Evolutionary conservation across 2,797 vertebrate species (phyloP).

Genomic region (Chromis chromis): DNA sequence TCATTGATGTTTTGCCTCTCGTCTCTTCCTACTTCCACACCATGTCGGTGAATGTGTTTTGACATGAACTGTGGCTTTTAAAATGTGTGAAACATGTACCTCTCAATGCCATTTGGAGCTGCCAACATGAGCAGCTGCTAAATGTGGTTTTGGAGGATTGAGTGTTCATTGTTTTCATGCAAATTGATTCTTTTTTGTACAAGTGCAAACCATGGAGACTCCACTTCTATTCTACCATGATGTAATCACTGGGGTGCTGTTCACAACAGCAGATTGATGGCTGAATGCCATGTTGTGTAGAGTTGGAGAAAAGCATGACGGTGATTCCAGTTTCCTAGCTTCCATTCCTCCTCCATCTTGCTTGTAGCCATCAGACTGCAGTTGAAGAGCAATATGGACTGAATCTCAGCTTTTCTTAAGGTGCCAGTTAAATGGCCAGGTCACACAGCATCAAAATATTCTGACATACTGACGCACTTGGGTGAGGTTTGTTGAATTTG

Average conservation of each 20-base stretch:
- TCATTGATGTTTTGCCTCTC: not conserved
- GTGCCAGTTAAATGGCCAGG: not conserved
- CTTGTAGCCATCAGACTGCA: not conserved
- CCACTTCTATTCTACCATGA: not conserved
- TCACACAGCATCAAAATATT: conserved; percentile 4
- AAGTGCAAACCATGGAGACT: not conserved
- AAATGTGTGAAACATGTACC: not conserved
- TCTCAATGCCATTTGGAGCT: not conserved
- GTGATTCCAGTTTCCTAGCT: not conserved
- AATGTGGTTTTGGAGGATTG: not conserved
- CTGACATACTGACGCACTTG: not conserved
- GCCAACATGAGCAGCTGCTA: not conserved
- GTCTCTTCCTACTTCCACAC: not conserved
- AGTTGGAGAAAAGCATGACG: not conserved
- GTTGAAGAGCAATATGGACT: not conserved
- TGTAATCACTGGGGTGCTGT: not conserved
- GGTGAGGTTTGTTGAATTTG: not conserved
- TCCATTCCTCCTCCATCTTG: not conserved
- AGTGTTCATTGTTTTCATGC: conserved; percentile 10
- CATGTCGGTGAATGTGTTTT: not conserved
- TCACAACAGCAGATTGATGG: not conserved
- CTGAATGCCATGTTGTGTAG: not conserved
- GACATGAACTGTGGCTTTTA: conserved; percentile 7
- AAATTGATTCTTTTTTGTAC: not conserved
- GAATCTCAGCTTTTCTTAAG: not conserved